Conservation (phyloP, 2,113 vertebrate genomes). For the Cinclus cinclus region DNA sequence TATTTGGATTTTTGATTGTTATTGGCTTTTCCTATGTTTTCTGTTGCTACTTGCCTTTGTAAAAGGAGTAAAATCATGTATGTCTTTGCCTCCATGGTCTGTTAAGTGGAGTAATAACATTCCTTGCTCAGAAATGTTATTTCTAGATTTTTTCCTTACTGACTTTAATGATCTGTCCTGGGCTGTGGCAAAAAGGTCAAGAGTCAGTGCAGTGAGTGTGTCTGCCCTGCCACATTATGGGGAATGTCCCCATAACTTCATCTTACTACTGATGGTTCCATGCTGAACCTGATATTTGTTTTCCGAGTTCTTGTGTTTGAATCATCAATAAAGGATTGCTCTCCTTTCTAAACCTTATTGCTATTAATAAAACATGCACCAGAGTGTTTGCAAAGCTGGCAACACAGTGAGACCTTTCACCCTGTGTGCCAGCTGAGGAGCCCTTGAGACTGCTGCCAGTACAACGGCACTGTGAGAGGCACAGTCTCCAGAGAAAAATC, state of each 20-base stretch:
- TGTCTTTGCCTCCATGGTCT: background rate
- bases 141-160: background rate
- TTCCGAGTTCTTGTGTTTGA: background rate
- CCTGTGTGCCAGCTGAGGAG: background rate
- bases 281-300: background rate
- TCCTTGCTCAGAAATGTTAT: background rate
- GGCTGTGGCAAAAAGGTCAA: too few species aligned
- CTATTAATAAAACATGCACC: background rate
- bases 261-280: fast-evolving
- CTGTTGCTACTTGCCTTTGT: background rate
- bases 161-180: fast-evolving
- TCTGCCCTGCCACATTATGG: background rate
- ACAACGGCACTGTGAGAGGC: background rate
- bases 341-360: background rate
- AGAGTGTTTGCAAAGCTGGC: background rate
- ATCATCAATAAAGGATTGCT: background rate
- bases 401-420: background rate
- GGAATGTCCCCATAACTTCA: background rate
- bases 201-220: background rate
- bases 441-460: background rate
- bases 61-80: background rate
- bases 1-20: background rate
- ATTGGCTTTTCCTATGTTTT: background rate
- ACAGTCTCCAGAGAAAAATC: background rate
- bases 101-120: background rate